Base-by-base conservation (phyloP, 2,888 invertebrate species). In the Craniophora ligustri region DNA sequence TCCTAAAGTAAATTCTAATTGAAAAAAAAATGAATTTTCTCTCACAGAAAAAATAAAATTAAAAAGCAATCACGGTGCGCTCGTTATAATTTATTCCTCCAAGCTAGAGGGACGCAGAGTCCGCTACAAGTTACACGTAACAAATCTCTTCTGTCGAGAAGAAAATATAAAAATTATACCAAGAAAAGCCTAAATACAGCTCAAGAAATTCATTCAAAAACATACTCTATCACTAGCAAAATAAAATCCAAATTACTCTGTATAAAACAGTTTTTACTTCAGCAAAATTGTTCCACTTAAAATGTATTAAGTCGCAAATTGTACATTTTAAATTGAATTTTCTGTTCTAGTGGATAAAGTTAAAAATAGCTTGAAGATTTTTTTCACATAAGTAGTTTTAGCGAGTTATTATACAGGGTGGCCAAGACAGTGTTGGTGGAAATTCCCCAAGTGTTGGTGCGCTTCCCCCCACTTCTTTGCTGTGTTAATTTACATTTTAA, bases 401-500 rank as follows among this genome's bases (percentile, higher is more conserved):
- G 18, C 74, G 67, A 82, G 76, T 82, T 82, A 74, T 77, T 82
- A 51, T 62, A 64, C 61, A 75, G 73, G 76, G 86, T 81, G 77
- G 83, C 79, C 75, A 88, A 91, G 89, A 89, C 84, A 87, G 88
- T 84, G 89, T 84, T 79, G 85, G 89, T 81, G 85, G 75, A 84
- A 82, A 83, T 82, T 75, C 76, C 79, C 73, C 81, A 75, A 84
- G 85, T 83, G 88, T 84, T 77, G 74, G 84, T 78, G 79, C 75
- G 76, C 78, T 60, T 72, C 78, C 82, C 86, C 87, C 85, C 77
- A 86, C 87, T 94, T 94, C 94, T 94, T 93, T 93, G 89, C 89
- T 82, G 85, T 88, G 93, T 93, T 93, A 93, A 94, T 94, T 94
- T 94, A 93, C 93, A 94, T 94, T 94, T 94, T 94, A 93, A 94